These are phyloP conservation scores for Glyptemys insculpta DNA, from an alignment of 2,797 vertebrate genomes.

Conservation along the genomic window DNA sequence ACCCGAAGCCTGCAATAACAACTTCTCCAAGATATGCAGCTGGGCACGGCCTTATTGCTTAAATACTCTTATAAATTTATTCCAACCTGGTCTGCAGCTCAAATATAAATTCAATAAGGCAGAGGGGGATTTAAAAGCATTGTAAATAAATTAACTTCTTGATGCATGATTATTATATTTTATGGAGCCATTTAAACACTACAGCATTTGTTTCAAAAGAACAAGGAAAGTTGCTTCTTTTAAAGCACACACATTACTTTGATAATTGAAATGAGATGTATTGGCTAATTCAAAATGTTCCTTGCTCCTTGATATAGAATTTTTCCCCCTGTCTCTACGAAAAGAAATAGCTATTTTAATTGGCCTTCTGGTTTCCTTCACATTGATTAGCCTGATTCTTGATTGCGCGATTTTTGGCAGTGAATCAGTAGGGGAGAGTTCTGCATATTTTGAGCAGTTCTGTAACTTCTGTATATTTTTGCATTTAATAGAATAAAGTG, in stretches of 20 bases:
- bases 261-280: conserved; percentile 56
- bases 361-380: not conserved
- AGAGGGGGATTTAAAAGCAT: conserved; percentile 54
- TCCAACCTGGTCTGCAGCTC: conserved; percentile 32
- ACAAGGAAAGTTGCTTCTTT: conserved; percentile 21
- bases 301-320: not conserved
- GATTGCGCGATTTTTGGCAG: fast-evolving
- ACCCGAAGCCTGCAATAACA: not conserved
- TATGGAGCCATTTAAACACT: conserved; percentile 43
- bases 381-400: fast-evolving
- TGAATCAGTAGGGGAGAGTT: not conserved
- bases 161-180: conserved; percentile 60
- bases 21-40: not conserved
- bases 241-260: conserved; percentile 40
- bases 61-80: conserved; percentile 25
- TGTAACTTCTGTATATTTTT: not conserved
- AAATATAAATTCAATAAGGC: conserved; percentile 47
- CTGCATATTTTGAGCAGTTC: not conserved
- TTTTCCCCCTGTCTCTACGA: not conserved
- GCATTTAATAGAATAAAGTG: not conserved
- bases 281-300: not conserved
- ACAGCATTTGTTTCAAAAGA: conserved; percentile 30
- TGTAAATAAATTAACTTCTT: conserved; percentile 58
- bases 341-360: not conserved
- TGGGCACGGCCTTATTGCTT: conserved; percentile 7